Conservation (phyloP, 2,797 vertebrate species). For the Mormyrus proboscirostris region DNA sequence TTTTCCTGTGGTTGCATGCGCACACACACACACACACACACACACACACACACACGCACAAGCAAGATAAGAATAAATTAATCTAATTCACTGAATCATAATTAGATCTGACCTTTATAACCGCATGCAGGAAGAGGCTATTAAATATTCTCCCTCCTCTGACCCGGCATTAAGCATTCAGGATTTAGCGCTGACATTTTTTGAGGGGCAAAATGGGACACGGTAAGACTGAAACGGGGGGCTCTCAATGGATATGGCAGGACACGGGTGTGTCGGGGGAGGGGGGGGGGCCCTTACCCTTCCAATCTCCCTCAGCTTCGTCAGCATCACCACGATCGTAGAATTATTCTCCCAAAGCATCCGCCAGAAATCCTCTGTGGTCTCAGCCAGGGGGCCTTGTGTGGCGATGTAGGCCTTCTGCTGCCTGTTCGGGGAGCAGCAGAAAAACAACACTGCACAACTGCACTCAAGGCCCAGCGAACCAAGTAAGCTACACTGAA, state of each 20-base stretch:
- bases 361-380: constrained; percentile 96
- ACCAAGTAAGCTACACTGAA: background rate
- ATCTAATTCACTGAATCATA: background rate
- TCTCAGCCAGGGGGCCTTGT: constrained; percentile 89
- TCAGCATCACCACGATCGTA: constrained; percentile 95
- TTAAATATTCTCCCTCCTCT: background rate
- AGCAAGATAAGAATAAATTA: background rate
- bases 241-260: background rate
- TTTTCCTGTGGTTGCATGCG: constrained; percentile 75
- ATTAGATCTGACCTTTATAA: constrained; percentile 1
- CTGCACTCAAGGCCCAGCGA: background rate
- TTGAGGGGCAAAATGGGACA: background rate
- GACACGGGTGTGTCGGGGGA: background rate
- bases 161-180: background rate
- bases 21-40: background rate
- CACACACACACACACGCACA: background rate
- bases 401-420: constrained; percentile 95
- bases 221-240: background rate
- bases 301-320: constrained; percentile 93
- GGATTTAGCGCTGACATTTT: background rate
- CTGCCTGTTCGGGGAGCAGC: constrained; percentile 61
- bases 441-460: background rate
- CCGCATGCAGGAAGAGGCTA: background rate
- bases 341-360: constrained; percentile 98
- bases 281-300: constrained; percentile 61